phyloP scores from a whole-genome alignment of 2,888 invertebrate genomes.

The Monopis laevigella region DNA sequence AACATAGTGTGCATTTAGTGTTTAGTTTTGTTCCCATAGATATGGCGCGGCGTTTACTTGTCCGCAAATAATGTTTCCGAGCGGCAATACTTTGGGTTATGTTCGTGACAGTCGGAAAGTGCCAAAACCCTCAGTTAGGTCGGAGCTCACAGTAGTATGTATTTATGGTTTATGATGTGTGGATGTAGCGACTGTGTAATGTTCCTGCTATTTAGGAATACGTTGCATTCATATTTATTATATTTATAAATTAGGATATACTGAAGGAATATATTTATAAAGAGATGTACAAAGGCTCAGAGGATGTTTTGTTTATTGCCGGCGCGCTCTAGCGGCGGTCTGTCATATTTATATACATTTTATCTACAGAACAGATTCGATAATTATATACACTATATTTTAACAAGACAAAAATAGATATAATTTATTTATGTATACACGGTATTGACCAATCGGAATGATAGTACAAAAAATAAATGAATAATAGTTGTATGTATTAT shows the following conservation, averaged over 20 bases:
- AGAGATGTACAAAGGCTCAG: slow-evolving; percentile 55
- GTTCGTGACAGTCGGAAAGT: slow-evolving; percentile 46
- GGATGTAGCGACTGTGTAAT: slow-evolving; percentile 62
- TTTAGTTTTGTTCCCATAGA: too few species aligned
- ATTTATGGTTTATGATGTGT: slow-evolving; percentile 44
- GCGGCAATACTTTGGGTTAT: slow-evolving; percentile 8
- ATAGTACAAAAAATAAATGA: slow-evolving; percentile 3
- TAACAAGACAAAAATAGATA: slow-evolving; percentile 7
- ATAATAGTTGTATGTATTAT: slow-evolving; percentile 2
- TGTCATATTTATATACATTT: too few species aligned
- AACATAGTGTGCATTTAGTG: too few species aligned
- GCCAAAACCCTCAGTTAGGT: slow-evolving; percentile 58
- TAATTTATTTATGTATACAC: slow-evolving; percentile 9
- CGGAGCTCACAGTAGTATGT: slow-evolving; percentile 49
- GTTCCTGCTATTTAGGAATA: slow-evolving; percentile 68
- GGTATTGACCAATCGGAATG: background rate
- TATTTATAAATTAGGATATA: slow-evolving; percentile 60
- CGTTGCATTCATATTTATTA: slow-evolving; percentile 65
- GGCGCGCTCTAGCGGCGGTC: background rate
- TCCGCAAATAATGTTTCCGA: too few species aligned
- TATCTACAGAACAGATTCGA: slow-evolving; percentile 5
- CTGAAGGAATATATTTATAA: slow-evolving; percentile 47
- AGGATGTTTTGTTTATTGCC: slow-evolving; percentile 42
- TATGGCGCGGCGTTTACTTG: too few species aligned
- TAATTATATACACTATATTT: slow-evolving; percentile 8